Base-by-base conservation (phyloP, 2,797 vertebrate genomes). In the Mus caroli region DNA sequence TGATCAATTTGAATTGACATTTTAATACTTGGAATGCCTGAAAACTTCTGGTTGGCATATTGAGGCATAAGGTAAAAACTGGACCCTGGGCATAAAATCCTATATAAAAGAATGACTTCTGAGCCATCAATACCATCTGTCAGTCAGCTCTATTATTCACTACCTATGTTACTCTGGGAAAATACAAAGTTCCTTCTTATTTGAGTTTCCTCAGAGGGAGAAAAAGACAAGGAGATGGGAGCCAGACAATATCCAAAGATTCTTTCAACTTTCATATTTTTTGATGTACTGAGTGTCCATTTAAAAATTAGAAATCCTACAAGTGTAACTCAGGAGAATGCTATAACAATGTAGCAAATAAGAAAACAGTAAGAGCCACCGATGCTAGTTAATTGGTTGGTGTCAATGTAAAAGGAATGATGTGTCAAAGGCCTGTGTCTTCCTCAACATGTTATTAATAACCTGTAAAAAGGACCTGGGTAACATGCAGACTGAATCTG, bases 21-120 rank as follows among this genome's bases (percentile, higher is more conserved):
- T 96, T 96, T 95, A 89, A 76, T 84, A 69, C 20, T 85, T 96
- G 37, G 58, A 91, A 93, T 89, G 43, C 34, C 90, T 92, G 15
- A 82, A 89, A 91, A 94, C 0, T 80, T 91, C 87, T 79, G 90
- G 40, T 60, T 96, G 22, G 20, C n/a, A 95, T 31, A 91, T 79
- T 86, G 26, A 88, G 31, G 56, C 71, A 84, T 1, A 93, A 93
- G 79, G 67, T 94, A 84, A 96, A 94, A 94, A 24, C n/a, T 79
- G 84, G 91, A 78, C 92, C 17, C 58, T 88, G 83, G 94, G 64
- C 56, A 92, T 3, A 95, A 60, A 82, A 94, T 89, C 12, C 89
- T 0, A 2, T 24, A 10, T 80, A 92, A 56, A n/a, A 84, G 26
- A 78, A 90, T 78, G 58, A 83, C 13, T 75, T 43, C 50, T 19